Base-by-base conservation (phyloP, 2,888 invertebrate genomes). In the Hirtodrosophila duncani region DNA sequence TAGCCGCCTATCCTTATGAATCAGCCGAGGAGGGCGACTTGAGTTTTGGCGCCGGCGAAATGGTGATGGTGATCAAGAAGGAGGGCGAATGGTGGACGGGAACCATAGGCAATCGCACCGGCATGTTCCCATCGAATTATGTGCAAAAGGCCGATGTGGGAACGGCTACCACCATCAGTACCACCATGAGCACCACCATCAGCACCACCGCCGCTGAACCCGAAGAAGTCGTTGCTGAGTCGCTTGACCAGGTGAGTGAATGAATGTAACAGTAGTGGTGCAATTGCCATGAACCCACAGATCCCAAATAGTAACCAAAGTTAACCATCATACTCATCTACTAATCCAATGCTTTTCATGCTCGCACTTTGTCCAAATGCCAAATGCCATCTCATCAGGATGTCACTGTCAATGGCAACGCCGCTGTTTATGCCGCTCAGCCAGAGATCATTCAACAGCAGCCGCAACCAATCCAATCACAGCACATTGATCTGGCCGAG, bases 1-100 rank as follows among this genome's bases (percentile, higher is more conserved):
- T 95, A 55, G 94, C 97, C 14, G 90, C 95, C 43, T 98, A 96
- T 87, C 94, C 95, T 1, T 98, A 98, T 87, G 91, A 92, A 44
- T 97, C 97, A 0, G 88, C 90, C 3, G 99, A 99, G 86, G 89
- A 92, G 0, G 98, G 97, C 0, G 99, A 99, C 88, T 89, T 99
- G 52, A 92, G 89, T 51, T 98, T 98, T 87, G 93, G 93, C 66
- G 91, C 91, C 0, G 92, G 97, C 0, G 98, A 98, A 86, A 88
- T 93, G 70, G 93, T 99, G 50, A 90, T 91, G 68, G 97, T 99
- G 1, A 90, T 91, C 24, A 92, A 96, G 60, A 92, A 94, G 59
- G 97, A 98, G 56, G 98, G 97, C 0, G 98, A 99, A 84, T 99
- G 99, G 99, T 99, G 99, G 99, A 98, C 98, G 3, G 99, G 99